Evolutionary conservation across 2,113 vertebrate species (phyloP).

Genomic region (Oryzias melastigma): DNA sequence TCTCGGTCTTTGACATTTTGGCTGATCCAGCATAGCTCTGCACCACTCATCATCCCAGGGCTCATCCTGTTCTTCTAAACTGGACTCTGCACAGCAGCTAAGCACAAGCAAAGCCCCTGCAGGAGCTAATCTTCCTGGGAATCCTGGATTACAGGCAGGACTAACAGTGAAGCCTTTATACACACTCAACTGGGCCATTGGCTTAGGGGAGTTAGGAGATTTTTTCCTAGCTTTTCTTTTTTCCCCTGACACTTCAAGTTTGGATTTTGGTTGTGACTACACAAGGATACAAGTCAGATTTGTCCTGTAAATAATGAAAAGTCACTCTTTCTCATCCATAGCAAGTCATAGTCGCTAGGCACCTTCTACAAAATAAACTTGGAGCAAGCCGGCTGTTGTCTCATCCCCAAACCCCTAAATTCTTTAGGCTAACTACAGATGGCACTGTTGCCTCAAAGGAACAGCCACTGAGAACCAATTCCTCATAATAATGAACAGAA

Average conservation of each 20-base stretch:
- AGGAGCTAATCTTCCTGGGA: conserved; percentile 54
- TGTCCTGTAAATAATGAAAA: conserved; percentile 22
- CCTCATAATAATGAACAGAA: conserved; percentile 31
- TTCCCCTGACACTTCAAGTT: conserved; percentile 3
- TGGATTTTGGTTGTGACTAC: conserved; percentile 1
- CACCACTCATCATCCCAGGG: conserved; percentile 29
- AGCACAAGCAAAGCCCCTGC: conserved; percentile 42
- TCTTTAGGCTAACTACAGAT: conserved; percentile 74
- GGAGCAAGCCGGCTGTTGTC: not conserved
- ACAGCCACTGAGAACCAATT: conserved; percentile 10
- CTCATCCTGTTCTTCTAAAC: conserved; percentile 51
- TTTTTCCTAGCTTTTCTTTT: conserved; percentile 12
- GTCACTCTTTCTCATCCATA: conserved; percentile 12
- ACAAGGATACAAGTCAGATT: conserved; percentile 29
- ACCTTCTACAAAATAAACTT: not conserved
- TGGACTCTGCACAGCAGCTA: conserved; percentile 32
- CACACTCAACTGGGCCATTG: conserved; percentile 33
- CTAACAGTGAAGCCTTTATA: conserved; percentile 45
- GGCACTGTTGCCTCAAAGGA: conserved; percentile 74
- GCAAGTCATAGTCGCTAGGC: conserved; percentile 15
- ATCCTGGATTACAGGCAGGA: conserved; percentile 58
- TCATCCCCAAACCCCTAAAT: conserved; percentile 25
- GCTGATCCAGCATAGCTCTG: conserved; percentile 20
- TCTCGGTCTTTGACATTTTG: conserved; percentile 31
- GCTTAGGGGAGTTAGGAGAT: conserved; percentile 35